These are phyloP conservation scores for Piaya cayana DNA, from an alignment of 2,113 vertebrate genomes.

Conservation along the genomic window DNA sequence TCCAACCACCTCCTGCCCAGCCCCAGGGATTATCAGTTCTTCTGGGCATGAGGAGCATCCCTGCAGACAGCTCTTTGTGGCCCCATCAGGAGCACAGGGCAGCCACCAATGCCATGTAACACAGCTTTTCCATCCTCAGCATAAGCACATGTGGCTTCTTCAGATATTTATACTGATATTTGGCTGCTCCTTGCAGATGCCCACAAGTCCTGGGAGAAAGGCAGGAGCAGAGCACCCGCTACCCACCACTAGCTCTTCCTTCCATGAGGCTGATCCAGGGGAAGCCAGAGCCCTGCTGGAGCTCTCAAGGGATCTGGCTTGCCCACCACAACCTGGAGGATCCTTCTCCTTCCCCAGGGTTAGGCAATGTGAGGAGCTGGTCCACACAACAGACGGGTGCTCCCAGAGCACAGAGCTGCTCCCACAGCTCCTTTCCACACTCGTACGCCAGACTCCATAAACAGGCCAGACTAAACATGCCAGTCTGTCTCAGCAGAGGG, in stretches of 20 bases:
- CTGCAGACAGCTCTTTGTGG: not conserved
- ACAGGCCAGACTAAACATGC: not conserved
- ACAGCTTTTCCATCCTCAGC: not conserved
- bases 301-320: not conserved
- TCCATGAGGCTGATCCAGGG: fast-evolving
- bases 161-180: fast-evolving
- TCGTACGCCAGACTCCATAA: not conserved
- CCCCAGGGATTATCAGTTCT: too few species aligned
- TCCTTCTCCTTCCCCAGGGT: not conserved
- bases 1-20: not conserved
- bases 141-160: fast-evolving
- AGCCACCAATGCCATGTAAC: not conserved
- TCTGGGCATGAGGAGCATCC: not conserved
- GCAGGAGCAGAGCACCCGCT: not conserved
- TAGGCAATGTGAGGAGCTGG: not conserved
- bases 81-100: fast-evolving
- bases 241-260: not conserved
- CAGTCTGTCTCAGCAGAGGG: not conserved
- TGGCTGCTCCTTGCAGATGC: fast-evolving
- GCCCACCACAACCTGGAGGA: not conserved
- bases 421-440: not conserved
- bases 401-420: not conserved
- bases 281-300: not conserved
- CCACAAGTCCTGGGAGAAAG: not conserved
- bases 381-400: fast-evolving